These are phyloP conservation scores for Phyllostomus hastatus DNA, from an alignment of 2,113 vertebrate species.

Conservation along the genomic window DNA sequence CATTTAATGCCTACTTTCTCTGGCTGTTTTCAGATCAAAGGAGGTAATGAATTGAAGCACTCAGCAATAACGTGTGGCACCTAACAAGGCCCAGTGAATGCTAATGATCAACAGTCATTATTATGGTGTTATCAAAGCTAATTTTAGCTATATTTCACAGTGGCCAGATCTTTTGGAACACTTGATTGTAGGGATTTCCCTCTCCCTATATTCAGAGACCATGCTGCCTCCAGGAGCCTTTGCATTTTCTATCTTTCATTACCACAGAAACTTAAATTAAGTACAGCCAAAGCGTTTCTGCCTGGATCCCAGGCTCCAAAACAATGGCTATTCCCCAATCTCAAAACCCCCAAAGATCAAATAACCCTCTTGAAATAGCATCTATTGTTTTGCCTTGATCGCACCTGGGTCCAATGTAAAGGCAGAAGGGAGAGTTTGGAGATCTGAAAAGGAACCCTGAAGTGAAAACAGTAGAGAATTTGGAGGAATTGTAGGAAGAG, in stretches of 20 bases:
- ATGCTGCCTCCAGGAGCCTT: background rate
- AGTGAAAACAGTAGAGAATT: background rate
- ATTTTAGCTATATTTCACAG: constrained; percentile 15
- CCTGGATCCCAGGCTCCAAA: background rate
- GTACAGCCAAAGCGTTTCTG: background rate
- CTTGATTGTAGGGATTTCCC: background rate
- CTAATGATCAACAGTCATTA: background rate
- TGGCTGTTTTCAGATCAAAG: background rate
- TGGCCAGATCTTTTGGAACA: background rate
- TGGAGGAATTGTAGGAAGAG: background rate
- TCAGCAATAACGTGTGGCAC: background rate
- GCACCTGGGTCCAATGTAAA: background rate
- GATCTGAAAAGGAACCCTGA: background rate
- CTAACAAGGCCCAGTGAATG: background rate
- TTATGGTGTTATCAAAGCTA: background rate
- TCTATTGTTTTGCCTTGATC: background rate
- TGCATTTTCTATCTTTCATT: background rate
- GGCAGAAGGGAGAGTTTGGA: background rate
- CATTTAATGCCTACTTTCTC: background rate
- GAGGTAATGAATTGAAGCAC: background rate
- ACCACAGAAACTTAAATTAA: background rate
- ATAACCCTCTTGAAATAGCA: background rate
- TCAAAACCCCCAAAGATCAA: background rate
- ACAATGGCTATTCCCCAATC: background rate
- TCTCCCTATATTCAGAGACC: background rate